phyloP scores from a whole-genome alignment of 2,888 invertebrate genomes.

The Pasiphila rectangulata region DNA sequence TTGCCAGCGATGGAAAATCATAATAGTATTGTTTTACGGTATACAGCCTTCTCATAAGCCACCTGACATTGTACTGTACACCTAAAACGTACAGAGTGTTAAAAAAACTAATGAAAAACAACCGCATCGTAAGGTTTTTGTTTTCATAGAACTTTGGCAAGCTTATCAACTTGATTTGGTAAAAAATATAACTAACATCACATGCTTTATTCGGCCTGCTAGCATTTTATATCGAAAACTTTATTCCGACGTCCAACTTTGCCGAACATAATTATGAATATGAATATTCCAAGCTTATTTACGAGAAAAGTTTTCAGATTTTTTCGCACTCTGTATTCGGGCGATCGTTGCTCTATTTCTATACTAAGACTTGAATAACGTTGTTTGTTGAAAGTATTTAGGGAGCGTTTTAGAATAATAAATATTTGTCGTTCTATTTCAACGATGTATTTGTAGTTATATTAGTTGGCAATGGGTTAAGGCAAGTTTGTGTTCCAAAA shows the following conservation, averaged over 20 bases:
- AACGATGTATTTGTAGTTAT: conserved; percentile 27
- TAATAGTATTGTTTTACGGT: no score
- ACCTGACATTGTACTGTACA: background rate
- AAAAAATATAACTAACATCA: no score
- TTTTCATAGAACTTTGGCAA: background rate
- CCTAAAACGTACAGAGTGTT: conserved; percentile 13
- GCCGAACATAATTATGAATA: background rate
- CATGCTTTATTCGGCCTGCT: background rate
- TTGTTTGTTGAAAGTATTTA: conserved; percentile 70
- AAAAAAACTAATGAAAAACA: conserved; percentile 11
- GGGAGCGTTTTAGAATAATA: conserved; percentile 50
- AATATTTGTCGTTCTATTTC: conserved; percentile 42
- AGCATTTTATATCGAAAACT: background rate
- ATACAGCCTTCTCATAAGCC: background rate
- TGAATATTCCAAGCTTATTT: conserved; percentile 4
- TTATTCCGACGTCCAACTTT: background rate
- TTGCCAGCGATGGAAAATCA: no score
- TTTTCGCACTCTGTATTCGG: conserved; percentile 31
- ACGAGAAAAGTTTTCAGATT: conserved; percentile 10
- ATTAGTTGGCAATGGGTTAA: conserved; percentile 17
- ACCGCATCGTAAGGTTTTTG: background rate
- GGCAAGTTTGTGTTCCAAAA: conserved; percentile 5
- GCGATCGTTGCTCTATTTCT: conserved; percentile 51
- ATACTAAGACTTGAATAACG: conserved; percentile 61
- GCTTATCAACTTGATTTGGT: no score